A percentile compares a stretch with the other conserved stretches of the same genome.
These are phyloP conservation scores for Drosophila seguyi DNA, from an alignment of 1,140 invertebrate genomes.

Conservation along the genomic window DNA sequence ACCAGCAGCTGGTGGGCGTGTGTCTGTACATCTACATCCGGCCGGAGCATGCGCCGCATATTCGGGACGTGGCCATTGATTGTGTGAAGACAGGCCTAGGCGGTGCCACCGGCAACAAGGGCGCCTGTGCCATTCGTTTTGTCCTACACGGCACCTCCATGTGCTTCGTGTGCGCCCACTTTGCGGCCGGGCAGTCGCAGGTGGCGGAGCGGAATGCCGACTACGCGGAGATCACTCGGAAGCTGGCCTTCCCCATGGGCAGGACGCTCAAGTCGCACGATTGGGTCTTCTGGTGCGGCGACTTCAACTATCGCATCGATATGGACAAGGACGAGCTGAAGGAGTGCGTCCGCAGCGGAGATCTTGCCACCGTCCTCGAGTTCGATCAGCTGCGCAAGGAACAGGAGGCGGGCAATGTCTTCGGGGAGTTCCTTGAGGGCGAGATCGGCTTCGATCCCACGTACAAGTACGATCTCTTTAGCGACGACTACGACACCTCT, in stretches of 20 bases:
- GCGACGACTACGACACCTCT: conserved; percentile 99
- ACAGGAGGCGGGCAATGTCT: conserved; percentile 94
- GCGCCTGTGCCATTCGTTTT: conserved; percentile 97
- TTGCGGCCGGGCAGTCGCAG: conserved; percentile 99
- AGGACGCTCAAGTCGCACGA: conserved; percentile 97
- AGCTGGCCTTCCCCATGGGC: conserved; percentile 97
- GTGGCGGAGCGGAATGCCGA: conserved; percentile 96
- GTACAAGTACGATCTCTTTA: conserved; percentile 99
- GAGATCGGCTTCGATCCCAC: conserved; percentile 97
- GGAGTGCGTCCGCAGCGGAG: conserved; percentile 91
- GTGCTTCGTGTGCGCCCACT: conserved; percentile 99
- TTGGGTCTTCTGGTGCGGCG: conserved; percentile 99
- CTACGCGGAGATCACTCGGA: conserved; percentile 97
- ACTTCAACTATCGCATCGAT: conserved; percentile 99
- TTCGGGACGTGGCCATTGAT: conserved; percentile 97
- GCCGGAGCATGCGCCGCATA: conserved; percentile 93
- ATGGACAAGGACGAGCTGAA: conserved; percentile 98
- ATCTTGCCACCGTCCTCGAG: conserved; percentile 92
- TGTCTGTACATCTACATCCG: conserved; percentile 98
- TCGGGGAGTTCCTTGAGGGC: conserved; percentile 97
- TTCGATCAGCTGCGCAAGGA: conserved; percentile 96
- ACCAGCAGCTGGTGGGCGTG: conserved; percentile 98
- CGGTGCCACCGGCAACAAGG: conserved; percentile 98
- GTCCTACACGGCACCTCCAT: conserved; percentile 96
- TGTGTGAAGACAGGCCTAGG: conserved; percentile 99